Evolutionary conservation across 2,797 vertebrate genomes (phyloP).

Genomic region (Sciurus vulgaris): DNA sequence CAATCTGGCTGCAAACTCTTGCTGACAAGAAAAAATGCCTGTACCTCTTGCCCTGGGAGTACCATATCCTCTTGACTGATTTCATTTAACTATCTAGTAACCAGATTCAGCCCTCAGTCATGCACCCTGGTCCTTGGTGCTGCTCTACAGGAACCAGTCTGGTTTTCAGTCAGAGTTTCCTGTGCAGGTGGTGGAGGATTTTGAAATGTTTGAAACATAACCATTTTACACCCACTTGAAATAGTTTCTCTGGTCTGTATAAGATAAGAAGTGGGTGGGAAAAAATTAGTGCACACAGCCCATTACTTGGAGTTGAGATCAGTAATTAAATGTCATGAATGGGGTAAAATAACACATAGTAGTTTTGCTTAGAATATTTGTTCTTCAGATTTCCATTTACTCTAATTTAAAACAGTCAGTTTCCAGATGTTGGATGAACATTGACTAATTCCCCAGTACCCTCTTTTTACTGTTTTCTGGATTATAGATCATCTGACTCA

Average conservation of each 20-base stretch:
- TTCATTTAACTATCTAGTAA: neutral
- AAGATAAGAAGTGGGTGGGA: conserved; percentile 61
- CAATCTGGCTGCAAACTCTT: neutral
- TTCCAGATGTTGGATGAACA: neutral
- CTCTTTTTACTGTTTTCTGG: conserved; percentile 34
- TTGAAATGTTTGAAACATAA: conserved; percentile 67
- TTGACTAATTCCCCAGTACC: neutral
- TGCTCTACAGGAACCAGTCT: neutral
- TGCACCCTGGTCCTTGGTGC: neutral
- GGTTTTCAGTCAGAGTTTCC: conserved; percentile 73
- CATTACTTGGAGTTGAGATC: conserved; percentile 42
- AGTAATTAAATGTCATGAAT: conserved; percentile 42
- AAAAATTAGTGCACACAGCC: conserved; percentile 7
- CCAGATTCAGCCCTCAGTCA: neutral
- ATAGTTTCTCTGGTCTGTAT: conserved; percentile 63
- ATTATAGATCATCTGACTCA: conserved; percentile 23
- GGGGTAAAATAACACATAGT: neutral
- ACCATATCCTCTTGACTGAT: neutral
- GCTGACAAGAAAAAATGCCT: neutral
- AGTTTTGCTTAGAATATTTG: conserved; percentile 46
- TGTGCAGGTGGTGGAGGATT: conserved; percentile 74
- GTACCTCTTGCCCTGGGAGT: neutral
- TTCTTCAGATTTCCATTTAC: conserved; percentile 8
- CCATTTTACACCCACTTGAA: conserved; percentile 67
- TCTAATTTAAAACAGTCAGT: conserved; percentile 38